Evolutionary conservation across 2,797 vertebrate species (phyloP).

Genomic region (Neostethus bicornis): DNA sequence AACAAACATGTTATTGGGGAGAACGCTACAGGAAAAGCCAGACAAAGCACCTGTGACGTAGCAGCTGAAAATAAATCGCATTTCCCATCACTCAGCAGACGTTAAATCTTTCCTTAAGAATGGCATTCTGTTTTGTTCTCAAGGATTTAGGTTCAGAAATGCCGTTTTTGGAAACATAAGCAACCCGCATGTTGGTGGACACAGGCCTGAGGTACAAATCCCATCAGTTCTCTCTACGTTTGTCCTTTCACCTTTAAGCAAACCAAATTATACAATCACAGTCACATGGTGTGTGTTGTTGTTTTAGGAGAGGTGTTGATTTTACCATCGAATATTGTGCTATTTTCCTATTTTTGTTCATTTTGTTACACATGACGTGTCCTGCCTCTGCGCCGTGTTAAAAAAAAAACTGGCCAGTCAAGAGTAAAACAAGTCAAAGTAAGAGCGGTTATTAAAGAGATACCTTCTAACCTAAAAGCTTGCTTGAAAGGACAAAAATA

Average conservation of each 20-base stretch:
- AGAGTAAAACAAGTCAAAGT: background rate
- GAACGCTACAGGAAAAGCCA: constrained; percentile 63
- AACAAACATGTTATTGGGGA: constrained; percentile 74
- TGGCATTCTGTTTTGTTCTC: constrained; percentile 46
- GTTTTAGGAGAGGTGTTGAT: background rate
- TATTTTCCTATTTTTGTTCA: background rate
- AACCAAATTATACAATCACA: constrained; percentile 1
- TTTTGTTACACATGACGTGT: constrained; percentile 3
- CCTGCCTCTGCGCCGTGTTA: constrained; percentile 35
- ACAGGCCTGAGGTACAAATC: background rate
- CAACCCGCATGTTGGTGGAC: constrained; percentile 9
- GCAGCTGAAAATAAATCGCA: constrained; percentile 58
- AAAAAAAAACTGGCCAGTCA: background rate
- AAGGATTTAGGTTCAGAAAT: constrained; percentile 28
- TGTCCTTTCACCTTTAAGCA: background rate
- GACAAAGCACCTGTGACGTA: constrained; percentile 68
- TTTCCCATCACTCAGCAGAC: constrained; percentile 56
- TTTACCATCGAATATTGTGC: background rate
- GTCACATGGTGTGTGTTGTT: background rate
- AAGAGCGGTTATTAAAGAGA: background rate
- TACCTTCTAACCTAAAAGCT: no score
- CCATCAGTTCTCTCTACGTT: constrained; percentile 1
- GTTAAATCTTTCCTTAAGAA: constrained; percentile 45
- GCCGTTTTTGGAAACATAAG: constrained; percentile 3
- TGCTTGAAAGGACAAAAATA: no score